Base-by-base conservation (phyloP, 2,113 vertebrate genomes). In the Aegotheles bennettii region DNA sequence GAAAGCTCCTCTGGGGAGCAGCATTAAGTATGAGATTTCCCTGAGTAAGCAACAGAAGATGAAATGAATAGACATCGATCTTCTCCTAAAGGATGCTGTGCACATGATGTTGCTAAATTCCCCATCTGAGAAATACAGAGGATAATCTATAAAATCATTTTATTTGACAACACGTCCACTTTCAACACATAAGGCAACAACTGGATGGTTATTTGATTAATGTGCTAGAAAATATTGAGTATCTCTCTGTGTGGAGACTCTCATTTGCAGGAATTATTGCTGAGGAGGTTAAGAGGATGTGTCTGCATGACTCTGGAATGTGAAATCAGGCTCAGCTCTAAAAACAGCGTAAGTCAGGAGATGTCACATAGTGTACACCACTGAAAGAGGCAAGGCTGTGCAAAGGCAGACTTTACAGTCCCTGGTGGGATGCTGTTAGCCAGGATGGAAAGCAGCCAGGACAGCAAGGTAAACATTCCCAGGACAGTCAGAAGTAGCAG, bases 61-160 rank as follows among this genome's bases (percentile, higher is more conserved):
- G 31, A 95, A 95, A 91, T 84, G 82, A 96, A 90, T 56, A 94
- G 94, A 93, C 91, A 96, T 74, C 1, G 36, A 95, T 96, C 87
- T 95, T 95, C 78, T 96, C 92, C 81, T 95, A 91, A 84, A 96
- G 80, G 89, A 95, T 76, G 90, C 53, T 53, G 93, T 40, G 56
- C 85, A 93, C 78, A 83, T 53, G 69, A 97, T 86, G 79, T 65
- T 96, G 83, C 96, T 97, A 95, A 97, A 97, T 96, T 69, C 53
- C 57, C 68, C 26, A 6, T 91, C 77, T 96, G 79, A 65, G 79
- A 93, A 96, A 83, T 77, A 70, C 35, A 87, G 87, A 96, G 35
- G 82, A 93, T 96, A 95, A 97, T 95, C 93, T 85, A 95, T 94
- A 97, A 97, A 95, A 97, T 97, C 75, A 96, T 97, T 97, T 93